Evolutionary conservation across 1,140 invertebrate species (phyloP), one percentile per base, ranked within the genome.

Genomic region (Drosophila tani): DNA sequence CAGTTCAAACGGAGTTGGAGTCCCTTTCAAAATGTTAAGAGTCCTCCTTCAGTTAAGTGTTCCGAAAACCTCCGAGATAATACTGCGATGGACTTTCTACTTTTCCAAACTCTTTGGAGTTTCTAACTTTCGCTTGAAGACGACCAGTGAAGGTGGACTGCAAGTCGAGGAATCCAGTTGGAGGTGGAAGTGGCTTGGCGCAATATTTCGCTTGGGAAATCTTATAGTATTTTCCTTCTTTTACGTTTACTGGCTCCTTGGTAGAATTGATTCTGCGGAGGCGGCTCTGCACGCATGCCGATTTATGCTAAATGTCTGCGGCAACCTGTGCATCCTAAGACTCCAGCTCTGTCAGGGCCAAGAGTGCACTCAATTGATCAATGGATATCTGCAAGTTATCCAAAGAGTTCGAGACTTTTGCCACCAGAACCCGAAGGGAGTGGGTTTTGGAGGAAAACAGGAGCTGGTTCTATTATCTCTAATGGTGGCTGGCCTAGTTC

Each of bases 391-490:
- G 5, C 7, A 46, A 7, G 21, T 83, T 15, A 74, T 59, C 11
- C 45, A 24, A 6, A 21, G 57, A 12, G 50, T 67, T 11, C 45
- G 50, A 9, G 43, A n/a, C 3, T 19, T 70, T 17, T 45, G 49
- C 2, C 29, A 59, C 1, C 45, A 29, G 9, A 59, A 69, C 0
- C 8, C 38, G 2, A 55, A 21, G 9, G 17, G 0, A 41, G 5
- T n/a, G 45, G 57, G 3, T 69, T 49, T 40, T 0, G 71, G 73
- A 0, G 67, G 71, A 45, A 43, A 17, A 3, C 32, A 47, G 0
- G 81, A 77, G 41, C 15, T 84, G 9, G 24, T 46, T 1, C 12
- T 84, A 14, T 32, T 84, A 12, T 2, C 57, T 5, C 1, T 66
- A 0, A 51, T 63, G 8, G 2, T 63, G 0, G 0, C 47, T 9